Percentiles rank a stretch among this genome's conserved stretches.
These are phyloP conservation scores for Sminthopsis crassicaudata DNA, from an alignment of 2,113 vertebrate genomes.

Conservation along the genomic window DNA sequence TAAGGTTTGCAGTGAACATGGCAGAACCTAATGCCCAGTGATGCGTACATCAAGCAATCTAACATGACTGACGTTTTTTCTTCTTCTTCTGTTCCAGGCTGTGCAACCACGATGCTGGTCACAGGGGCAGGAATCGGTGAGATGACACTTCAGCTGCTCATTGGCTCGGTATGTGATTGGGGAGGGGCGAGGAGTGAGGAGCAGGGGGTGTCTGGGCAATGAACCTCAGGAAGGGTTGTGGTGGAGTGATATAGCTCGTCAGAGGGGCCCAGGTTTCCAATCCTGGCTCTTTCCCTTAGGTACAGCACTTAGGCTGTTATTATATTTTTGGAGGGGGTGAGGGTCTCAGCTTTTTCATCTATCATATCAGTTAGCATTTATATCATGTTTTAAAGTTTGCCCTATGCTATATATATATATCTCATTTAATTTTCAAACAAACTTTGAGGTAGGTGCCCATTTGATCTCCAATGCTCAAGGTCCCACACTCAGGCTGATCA, in stretches of 20 bases:
- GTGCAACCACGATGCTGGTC: constrained; percentile 94
- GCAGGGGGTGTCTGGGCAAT: neutral
- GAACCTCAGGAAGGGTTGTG: neutral
- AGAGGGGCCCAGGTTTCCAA: too few relatives aligned
- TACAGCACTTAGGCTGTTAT: too few relatives aligned
- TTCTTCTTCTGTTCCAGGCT: constrained; percentile 83
- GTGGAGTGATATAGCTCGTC: neutral
- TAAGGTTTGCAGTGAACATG: neutral
- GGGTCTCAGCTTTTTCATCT: neutral
- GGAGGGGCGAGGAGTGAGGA: neutral
- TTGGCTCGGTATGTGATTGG: constrained; percentile 89
- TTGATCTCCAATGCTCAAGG: neutral
- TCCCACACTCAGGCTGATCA: neutral
- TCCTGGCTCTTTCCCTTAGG: too few relatives aligned
- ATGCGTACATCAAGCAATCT: neutral
- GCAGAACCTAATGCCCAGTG: neutral
- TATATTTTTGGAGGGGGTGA: neutral
- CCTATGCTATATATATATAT: neutral
- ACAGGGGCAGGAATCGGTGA: constrained; percentile 94
- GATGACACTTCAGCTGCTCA: constrained; percentile 94
- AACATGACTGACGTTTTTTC: neutral
- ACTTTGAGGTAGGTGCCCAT: neutral
- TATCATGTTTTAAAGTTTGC: neutral
- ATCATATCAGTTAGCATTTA: neutral
- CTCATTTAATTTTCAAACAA: neutral